Evolutionary conservation across 2,888 invertebrate species (phyloP).

Genomic region (Autographa gamma): DNA sequence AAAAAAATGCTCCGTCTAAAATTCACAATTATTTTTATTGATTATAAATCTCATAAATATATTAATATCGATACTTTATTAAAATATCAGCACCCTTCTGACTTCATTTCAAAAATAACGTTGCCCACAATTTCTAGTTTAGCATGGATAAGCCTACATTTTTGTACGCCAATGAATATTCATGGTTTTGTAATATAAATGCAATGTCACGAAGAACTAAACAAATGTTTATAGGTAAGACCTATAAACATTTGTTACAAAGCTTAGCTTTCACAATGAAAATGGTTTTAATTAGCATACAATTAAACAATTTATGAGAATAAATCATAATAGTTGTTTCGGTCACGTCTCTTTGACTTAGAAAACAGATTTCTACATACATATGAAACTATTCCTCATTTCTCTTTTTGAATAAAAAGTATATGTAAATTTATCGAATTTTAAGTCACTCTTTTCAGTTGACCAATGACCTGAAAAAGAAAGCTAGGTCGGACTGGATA

Average conservation of each 20-base stretch:
- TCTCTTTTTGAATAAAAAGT: no score
- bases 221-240: conserved; percentile 41
- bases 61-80: no score
- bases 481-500: no score
- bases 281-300: conserved; percentile 49
- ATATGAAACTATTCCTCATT: neutral
- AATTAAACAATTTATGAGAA: conserved; percentile 39
- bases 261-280: conserved; percentile 13
- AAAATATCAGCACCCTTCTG: neutral
- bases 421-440: no score
- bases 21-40: no score
- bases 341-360: conserved; percentile 14
- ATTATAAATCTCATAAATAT: no score
- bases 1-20: no score
- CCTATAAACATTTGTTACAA: conserved; percentile 11
- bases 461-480: no score
- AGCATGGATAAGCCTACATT: neutral
- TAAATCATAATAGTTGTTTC: conserved; percentile 32
- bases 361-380: neutral
- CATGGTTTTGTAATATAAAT: conserved; percentile 35
- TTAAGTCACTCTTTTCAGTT: no score
- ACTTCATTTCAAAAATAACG: neutral
- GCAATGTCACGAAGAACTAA: conserved; percentile 47
- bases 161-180: conserved; percentile 10
- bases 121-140: neutral